These are phyloP conservation scores for Dasypus novemcinctus DNA, from an alignment of 2,113 vertebrate genomes.

Conservation along the genomic window DNA sequence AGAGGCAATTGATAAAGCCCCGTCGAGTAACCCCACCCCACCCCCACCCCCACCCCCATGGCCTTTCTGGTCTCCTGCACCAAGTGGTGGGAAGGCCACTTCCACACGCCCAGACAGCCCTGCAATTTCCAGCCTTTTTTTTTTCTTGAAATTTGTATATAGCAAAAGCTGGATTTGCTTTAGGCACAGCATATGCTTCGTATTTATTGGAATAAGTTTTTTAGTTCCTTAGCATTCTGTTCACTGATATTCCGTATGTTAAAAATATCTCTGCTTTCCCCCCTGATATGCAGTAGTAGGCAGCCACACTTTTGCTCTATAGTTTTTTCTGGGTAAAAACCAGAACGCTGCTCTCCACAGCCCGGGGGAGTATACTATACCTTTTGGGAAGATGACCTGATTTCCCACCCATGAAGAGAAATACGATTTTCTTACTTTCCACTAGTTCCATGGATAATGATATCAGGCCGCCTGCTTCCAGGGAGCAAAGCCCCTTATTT, in stretches of 20 bases:
- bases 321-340: conserved; percentile 69
- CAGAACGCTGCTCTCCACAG: conserved; percentile 52
- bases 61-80: neutral
- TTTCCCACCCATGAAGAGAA: conserved; percentile 53
- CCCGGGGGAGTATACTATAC: conserved; percentile 49
- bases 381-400: conserved; percentile 63
- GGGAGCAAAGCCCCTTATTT: neutral
- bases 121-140: conserved; percentile 63
- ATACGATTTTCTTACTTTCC: conserved; percentile 41
- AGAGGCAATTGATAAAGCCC: neutral
- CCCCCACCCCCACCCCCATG: rapidly evolving
- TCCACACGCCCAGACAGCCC: conserved; percentile 52
- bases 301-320: conserved; percentile 73
- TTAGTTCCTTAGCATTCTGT: conserved; percentile 78
- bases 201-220: conserved; percentile 77
- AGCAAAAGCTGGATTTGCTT: conserved; percentile 72
- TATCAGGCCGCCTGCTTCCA: neutral
- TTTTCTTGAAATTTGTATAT: conserved; percentile 73
- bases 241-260: conserved; percentile 77
- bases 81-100: conserved; percentile 43
- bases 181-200: conserved; percentile 75
- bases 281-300: conserved; percentile 73
- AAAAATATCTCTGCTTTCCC: conserved; percentile 75
- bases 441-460: neutral
- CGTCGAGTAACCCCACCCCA: neutral